Evolutionary conservation across 2,888 invertebrate species (phyloP).

Genomic region (Yponomeuta plumbellus): DNA sequence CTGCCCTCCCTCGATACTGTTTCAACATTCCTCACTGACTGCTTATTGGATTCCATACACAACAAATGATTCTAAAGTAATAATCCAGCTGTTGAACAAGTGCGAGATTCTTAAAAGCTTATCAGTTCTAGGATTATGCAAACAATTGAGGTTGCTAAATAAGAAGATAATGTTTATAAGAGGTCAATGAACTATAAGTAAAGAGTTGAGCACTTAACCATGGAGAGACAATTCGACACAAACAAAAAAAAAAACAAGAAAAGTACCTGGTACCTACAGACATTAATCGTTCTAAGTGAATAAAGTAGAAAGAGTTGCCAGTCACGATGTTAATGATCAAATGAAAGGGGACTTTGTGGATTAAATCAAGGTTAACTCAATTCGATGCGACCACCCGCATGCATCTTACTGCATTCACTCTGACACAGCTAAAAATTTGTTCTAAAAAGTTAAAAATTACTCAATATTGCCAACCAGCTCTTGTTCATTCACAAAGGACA

Average conservation of each 20-base stretch:
- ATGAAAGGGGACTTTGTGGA: conserved; percentile 38
- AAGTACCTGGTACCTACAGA: neutral
- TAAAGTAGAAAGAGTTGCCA: conserved; percentile 23
- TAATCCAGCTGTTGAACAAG: neutral
- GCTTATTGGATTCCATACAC: neutral
- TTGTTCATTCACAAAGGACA: neutral
- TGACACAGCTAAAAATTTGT: neutral
- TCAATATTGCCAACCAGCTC: no score
- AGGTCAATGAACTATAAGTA: neutral
- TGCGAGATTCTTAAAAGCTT: neutral
- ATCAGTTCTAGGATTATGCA: neutral
- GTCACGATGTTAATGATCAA: conserved; percentile 30
- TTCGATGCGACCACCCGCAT: conserved; percentile 57
- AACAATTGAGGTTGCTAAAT: neutral
- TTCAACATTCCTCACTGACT: conserved; percentile 16
- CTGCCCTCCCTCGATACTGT: conserved; percentile 7
- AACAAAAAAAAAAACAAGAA: neutral
- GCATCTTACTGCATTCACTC: conserved; percentile 24
- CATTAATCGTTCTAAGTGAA: neutral
- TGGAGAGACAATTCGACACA: neutral
- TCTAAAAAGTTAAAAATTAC: neutral
- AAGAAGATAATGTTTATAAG: neutral
- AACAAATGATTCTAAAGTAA: neutral
- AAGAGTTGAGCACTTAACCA: neutral
- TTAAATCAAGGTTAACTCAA: conserved; percentile 53